Evolutionary conservation across 2,113 vertebrate species (phyloP), one percentile per base, ranked within the genome.

Genomic region (Aptenodytes forsteri): DNA sequence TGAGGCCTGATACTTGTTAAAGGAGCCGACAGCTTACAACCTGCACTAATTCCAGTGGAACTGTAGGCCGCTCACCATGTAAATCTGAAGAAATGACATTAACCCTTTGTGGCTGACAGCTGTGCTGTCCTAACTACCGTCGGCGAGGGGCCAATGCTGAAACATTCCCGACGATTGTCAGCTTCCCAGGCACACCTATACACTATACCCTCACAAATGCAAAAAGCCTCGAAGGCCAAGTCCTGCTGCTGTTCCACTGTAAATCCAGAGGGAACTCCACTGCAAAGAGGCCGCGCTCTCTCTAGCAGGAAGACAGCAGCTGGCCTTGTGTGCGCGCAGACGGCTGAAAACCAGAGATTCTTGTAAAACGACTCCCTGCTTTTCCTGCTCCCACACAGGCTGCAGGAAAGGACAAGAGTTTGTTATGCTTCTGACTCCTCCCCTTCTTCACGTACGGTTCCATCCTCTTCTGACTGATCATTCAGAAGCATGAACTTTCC

Each of bases 401-500:
- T 83, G 40, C 67, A 65, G 93, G 64, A 50, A 80, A 32, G 0
- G 1, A 34, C 36, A 9, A n/a, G 40, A 56, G 44, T 13, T 21
- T n/a, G 13, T 98, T 98, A 99, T 6, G 99, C 99, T 96, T 99
- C 99, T 2, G 99, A 99, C 91, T 99, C 99, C 64, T 99, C 97
- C 77, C 99, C 99, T 27, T 98, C 97, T 90, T 96, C 98, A 11
- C 73, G 80, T 13, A 67, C 6, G 21, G 87, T 54, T 27, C 97
- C 98, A 3, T 98, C 98, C 10, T 93, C 96, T 42, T 98, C 98
- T 2, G 96, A 77, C 84, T 98, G 98, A 1, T 98, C 98, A 3
- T 98, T 99, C 97, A 99, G 95, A 58, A 99, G 98, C 93, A 99
- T 94, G 97, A 99, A 99, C 95, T 99, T 99, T 4, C 99, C 99